Conservation (phyloP, 2,888 invertebrate genomes). For the Drosophila cognata region DNA sequence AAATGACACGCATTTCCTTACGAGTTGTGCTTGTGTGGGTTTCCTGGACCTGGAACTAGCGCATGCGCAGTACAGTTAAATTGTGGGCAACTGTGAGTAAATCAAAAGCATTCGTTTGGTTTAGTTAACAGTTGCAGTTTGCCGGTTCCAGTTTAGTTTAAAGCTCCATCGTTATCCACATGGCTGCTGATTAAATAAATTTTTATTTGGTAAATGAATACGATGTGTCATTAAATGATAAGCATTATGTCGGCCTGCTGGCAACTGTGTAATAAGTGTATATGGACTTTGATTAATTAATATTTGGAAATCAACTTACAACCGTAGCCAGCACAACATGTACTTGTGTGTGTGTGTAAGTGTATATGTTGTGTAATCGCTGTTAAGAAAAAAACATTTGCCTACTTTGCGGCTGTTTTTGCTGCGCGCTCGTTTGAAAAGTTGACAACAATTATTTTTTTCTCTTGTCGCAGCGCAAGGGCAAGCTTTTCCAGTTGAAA, state of each 20-base stretch:
- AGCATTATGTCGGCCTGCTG: constrained; percentile 34
- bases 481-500: constrained; percentile 72
- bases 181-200: constrained; percentile 23
- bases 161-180: constrained; percentile 23
- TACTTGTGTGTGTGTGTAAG: background rate
- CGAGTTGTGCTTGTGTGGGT: constrained; percentile 14
- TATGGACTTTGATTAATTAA: background rate
- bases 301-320: background rate
- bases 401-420: constrained; percentile 44
- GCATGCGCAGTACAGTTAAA: constrained; percentile 59
- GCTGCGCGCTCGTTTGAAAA: constrained; percentile 12
- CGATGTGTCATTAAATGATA: constrained; percentile 20
- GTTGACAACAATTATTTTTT: background rate
- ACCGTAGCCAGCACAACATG: background rate
- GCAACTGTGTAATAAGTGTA: background rate
- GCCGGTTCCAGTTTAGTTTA: constrained; percentile 52
- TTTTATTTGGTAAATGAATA: constrained; percentile 22
- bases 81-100: constrained; percentile 9
- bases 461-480: background rate
- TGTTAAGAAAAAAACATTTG: constrained; percentile 21
- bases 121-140: constrained; percentile 60
- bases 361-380: constrained; percentile 50
- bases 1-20: constrained; percentile 17
- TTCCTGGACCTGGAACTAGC: constrained; percentile 12
- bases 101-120: constrained; percentile 2